A percentile compares a stretch with the other conserved stretches of the same genome.
phyloP scores from a whole-genome alignment of 2,888 invertebrate genomes.

The Platycnemis pennipes region DNA sequence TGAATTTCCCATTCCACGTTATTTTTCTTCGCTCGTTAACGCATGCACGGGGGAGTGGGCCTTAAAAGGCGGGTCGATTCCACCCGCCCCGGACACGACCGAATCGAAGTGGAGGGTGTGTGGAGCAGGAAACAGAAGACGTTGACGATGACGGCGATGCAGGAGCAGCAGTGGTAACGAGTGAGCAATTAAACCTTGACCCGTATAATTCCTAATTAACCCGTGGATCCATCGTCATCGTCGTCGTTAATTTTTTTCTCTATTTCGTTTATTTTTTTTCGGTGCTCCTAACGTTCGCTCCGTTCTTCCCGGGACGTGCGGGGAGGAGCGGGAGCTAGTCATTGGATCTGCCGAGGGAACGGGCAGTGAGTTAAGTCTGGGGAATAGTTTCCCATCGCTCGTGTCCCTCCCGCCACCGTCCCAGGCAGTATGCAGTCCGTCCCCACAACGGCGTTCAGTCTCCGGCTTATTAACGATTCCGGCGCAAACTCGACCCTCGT shows the following conservation, averaged over 20 bases:
- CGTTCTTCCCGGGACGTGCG: too few relatives aligned
- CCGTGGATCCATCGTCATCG: background rate
- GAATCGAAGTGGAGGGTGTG: background rate
- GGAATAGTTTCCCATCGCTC: background rate
- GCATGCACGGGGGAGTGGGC: background rate
- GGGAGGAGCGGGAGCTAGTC: too few relatives aligned
- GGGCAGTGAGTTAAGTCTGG: background rate
- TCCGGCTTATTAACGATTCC: background rate
- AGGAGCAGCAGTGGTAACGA: background rate
- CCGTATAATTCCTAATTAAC: constrained; percentile 39
- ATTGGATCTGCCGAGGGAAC: background rate
- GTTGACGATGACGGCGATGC: background rate
- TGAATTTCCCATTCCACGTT: background rate
- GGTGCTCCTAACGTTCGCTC: too few relatives aligned
- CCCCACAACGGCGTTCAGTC: background rate
- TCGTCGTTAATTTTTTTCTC: background rate
- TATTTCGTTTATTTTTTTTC: background rate
- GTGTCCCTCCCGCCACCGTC: background rate
- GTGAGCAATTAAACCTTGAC: constrained; percentile 39
- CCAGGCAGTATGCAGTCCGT: background rate
- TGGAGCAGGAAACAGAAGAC: background rate
- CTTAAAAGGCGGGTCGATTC: background rate
- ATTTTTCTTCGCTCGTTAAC: constrained; percentile 30
- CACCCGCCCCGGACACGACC: background rate
- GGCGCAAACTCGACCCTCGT: background rate